These are phyloP conservation scores for Drosophila kanekoi DNA, from an alignment of 2,888 invertebrate genomes.

Conservation along the genomic window DNA sequence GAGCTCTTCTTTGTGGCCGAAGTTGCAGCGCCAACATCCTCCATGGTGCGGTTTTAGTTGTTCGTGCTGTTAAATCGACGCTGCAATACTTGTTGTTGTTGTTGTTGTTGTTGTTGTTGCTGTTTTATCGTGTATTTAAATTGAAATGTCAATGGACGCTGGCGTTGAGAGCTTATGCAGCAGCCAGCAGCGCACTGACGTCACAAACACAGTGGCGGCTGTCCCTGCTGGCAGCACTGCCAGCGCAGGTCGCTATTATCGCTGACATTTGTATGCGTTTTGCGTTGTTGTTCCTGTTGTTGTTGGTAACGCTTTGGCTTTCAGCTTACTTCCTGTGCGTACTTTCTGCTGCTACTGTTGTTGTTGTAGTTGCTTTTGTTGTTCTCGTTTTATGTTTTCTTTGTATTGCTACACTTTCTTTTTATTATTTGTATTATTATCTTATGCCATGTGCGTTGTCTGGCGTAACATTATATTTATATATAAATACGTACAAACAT, in stretches of 20 bases:
- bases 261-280: conserved; percentile 70
- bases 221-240: conserved; percentile 26
- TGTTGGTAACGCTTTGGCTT: conserved; percentile 22
- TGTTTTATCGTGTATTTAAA: conserved; percentile 29
- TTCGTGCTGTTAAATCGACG: conserved; percentile 19
- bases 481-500: conserved; percentile 18
- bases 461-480: conserved; percentile 52
- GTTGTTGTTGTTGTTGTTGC: conserved; percentile 25
- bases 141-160: conserved; percentile 59
- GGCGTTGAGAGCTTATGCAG: conserved; percentile 24
- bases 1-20: conserved; percentile 76
- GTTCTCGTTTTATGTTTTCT: conserved; percentile 28
- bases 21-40: conserved; percentile 54
- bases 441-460: conserved; percentile 38
- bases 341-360: conserved; percentile 15
- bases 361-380: conserved; percentile 29
- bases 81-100: conserved; percentile 10
- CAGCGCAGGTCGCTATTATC: conserved; percentile 22
- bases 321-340: conserved; percentile 42
- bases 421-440: conserved; percentile 58
- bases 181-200: conserved; percentile 24
- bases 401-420: conserved; percentile 47
- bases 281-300: conserved; percentile 17
- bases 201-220: conserved; percentile 17
- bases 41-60: conserved; percentile 54